These are phyloP conservation scores for Atopsyche davidsoni DNA, from an alignment of 1,140 invertebrate genomes.

Conservation along the genomic window DNA sequence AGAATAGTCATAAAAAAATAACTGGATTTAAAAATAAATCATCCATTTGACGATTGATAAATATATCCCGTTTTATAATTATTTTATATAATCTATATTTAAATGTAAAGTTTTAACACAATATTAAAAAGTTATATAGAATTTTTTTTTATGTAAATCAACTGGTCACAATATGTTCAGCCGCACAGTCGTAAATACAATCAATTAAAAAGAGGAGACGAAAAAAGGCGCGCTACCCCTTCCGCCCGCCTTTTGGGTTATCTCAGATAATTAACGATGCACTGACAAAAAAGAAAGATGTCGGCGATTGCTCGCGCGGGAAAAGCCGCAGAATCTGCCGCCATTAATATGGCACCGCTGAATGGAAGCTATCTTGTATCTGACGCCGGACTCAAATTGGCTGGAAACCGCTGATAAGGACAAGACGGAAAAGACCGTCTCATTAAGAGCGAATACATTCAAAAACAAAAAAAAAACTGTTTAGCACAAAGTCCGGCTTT, in stretches of 20 bases:
- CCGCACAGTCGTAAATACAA: background rate
- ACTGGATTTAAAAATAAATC: too few species aligned
- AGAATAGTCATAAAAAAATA: too few species aligned
- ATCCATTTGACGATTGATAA: too few species aligned
- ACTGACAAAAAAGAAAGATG: background rate
- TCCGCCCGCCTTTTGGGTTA: conserved; percentile 4
- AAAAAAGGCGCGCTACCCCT: background rate
- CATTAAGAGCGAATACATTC: conserved; percentile 13
- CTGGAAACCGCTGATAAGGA: conserved; percentile 27
- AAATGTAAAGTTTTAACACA: too few species aligned
- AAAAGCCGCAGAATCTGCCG: background rate
- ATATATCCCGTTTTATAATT: too few species aligned
- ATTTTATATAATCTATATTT: too few species aligned
- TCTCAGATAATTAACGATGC: conserved; percentile 17
- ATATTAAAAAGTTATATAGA: too few species aligned
- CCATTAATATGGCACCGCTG: conserved; percentile 16
- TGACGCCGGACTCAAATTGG: conserved; percentile 26
- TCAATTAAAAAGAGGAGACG: background rate
- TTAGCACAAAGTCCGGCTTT: background rate
- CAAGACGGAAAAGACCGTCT: conserved; percentile 16
- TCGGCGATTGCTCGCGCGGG: background rate
- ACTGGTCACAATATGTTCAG: too few species aligned
- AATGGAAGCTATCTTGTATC: conserved; percentile 18
- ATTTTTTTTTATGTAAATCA: too few species aligned
- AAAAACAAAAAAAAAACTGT: background rate